Evolutionary conservation across 1,140 invertebrate species (phyloP).

Genomic region (Cataglyphis hispanica): DNA sequence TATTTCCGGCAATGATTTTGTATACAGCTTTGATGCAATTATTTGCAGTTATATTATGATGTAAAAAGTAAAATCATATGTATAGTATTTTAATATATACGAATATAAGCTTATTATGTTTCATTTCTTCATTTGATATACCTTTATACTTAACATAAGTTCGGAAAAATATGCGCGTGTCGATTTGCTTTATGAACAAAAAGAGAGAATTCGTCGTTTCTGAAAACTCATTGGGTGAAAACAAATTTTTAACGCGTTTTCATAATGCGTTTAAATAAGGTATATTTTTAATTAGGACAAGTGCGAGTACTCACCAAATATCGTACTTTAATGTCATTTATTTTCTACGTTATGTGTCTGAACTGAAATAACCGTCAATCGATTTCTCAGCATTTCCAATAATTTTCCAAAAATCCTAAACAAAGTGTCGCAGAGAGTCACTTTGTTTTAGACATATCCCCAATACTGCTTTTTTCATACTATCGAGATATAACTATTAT

Average conservation of each 20-base stretch:
- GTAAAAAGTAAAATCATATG: slow-evolving; percentile 23
- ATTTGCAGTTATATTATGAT: not conserved
- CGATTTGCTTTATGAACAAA: slow-evolving; percentile 1
- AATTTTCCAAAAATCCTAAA: slow-evolving; percentile 14
- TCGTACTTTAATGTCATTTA: slow-evolving; percentile 70
- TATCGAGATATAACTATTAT: slow-evolving; percentile 41
- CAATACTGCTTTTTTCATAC: slow-evolving; percentile 19
- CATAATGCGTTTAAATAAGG: not conserved
- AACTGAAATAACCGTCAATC: slow-evolving; percentile 65
- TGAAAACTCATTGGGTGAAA: too few relatives aligned
- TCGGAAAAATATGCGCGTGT: not conserved
- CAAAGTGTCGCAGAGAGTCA: slow-evolving; percentile 33
- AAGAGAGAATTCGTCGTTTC: not conserved
- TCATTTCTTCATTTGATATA: slow-evolving; percentile 7
- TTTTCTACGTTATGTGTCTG: slow-evolving; percentile 66
- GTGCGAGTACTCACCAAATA: slow-evolving; percentile 9
- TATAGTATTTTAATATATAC: slow-evolving; percentile 43
- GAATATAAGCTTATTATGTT: slow-evolving; percentile 10
- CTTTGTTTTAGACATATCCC: slow-evolving; percentile 32
- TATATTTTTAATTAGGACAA: slow-evolving; percentile 13
- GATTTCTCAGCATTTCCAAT: slow-evolving; percentile 46
- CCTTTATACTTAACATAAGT: not conserved
- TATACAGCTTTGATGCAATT: not conserved
- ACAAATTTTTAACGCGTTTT: slow-evolving; percentile 19
- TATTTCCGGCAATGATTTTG: not conserved